Percentiles rank a stretch among this genome's conserved stretches.
These are phyloP conservation scores for Aegotheles bennettii DNA, from an alignment of 2,113 vertebrate species.

Conservation along the genomic window DNA sequence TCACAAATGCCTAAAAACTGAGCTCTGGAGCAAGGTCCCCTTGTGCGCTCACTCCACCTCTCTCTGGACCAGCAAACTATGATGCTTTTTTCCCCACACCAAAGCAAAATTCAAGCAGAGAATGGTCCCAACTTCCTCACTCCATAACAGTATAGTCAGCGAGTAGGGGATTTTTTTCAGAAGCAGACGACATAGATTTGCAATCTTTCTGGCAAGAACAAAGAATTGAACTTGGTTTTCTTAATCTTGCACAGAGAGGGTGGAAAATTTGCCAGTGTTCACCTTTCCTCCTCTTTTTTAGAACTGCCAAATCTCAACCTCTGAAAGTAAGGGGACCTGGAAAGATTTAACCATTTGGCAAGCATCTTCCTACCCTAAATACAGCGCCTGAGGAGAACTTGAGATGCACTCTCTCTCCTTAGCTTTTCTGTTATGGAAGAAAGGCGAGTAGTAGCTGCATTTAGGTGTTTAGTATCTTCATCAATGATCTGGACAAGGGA, in stretches of 20 bases:
- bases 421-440: not conserved
- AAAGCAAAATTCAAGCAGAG: not conserved
- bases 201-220: not conserved
- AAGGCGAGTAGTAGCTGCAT: not conserved
- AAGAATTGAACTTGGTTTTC: not conserved
- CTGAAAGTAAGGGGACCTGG: not conserved
- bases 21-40: not conserved
- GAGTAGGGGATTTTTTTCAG: not conserved
- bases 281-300: not conserved
- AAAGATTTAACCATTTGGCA: not conserved
- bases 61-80: not conserved
- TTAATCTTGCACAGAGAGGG: not conserved
- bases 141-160: accelerated
- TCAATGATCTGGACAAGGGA: too few relatives aligned
- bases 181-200: not conserved
- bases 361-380: not conserved
- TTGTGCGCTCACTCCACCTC: not conserved
- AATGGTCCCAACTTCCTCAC: not conserved
- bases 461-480: not conserved
- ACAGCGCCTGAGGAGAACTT: not conserved
- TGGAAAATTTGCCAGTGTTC: not conserved
- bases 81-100: not conserved
- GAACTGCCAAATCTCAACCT: not conserved
- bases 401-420: not conserved
- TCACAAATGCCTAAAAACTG: not conserved